Conservation (phyloP, 2,888 invertebrate genomes). For the Drosophila mettleri region DNA sequence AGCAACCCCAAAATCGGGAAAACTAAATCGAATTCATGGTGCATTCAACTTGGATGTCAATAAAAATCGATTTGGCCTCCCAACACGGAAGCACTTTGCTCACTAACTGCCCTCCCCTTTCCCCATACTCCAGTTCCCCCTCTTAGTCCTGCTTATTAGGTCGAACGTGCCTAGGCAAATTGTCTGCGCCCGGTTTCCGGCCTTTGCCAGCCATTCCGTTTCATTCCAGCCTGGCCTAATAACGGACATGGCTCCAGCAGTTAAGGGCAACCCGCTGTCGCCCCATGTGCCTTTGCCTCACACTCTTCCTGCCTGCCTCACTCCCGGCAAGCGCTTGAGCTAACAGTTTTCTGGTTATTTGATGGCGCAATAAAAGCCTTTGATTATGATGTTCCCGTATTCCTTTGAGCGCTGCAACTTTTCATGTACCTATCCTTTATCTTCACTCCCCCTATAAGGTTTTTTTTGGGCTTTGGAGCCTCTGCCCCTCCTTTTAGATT, state of each 20-base stretch:
- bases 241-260: conserved; percentile 20
- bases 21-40: conserved; percentile 52
- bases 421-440: conserved; percentile 19
- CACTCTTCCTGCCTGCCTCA: not conserved
- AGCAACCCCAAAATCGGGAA: conserved; percentile 38
- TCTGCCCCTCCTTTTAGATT: not conserved
- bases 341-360: conserved; percentile 67
- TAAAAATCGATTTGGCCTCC: conserved; percentile 72
- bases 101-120: conserved; percentile 7
- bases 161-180: conserved; percentile 74
- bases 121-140: not conserved
- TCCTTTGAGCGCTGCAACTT: conserved; percentile 62
- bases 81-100: conserved; percentile 63
- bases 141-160: conserved; percentile 64
- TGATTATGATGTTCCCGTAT: conserved; percentile 67
- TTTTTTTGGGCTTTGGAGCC: conserved; percentile 15
- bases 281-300: not conserved
- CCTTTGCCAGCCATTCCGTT: conserved; percentile 18
- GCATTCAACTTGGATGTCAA: conserved; percentile 74
- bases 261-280: conserved; percentile 39
- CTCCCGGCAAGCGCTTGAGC: conserved; percentile 43
- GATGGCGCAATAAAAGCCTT: conserved; percentile 74
- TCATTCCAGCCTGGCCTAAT: conserved; percentile 49
- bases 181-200: conserved; percentile 60
- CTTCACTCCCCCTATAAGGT: not conserved